Percentiles rank a stretch among this genome's conserved stretches.
Conservation (phyloP, 2,113 vertebrate species). For the Leuciscus idus region DNA sequence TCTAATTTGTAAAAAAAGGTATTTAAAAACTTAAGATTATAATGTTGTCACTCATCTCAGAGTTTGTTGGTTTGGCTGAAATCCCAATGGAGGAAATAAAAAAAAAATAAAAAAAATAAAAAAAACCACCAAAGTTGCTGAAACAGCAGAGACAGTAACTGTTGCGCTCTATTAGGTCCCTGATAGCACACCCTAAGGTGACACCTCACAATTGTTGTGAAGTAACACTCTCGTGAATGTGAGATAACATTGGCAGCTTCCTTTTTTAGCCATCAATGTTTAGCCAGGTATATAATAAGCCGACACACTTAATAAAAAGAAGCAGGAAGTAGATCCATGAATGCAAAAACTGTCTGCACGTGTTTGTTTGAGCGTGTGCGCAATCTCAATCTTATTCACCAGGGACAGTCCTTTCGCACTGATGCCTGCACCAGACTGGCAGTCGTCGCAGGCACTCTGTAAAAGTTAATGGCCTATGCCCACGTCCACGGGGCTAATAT, state of each 20-base stretch:
- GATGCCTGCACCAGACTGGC: slow-evolving; percentile 54
- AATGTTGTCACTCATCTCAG: background rate
- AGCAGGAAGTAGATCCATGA: background rate
- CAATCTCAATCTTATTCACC: background rate
- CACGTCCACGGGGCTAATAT: slow-evolving; percentile 50
- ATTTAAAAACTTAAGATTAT: background rate
- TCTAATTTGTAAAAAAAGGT: background rate
- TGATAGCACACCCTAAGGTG: background rate
- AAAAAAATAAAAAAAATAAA: background rate
- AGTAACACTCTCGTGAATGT: background rate
- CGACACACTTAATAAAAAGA: background rate
- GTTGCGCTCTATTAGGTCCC: background rate
- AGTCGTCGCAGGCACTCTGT: slow-evolving; percentile 56
- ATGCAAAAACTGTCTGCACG: background rate
- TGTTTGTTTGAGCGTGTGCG: background rate
- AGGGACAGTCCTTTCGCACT: slow-evolving; percentile 29
- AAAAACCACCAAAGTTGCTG: background rate
- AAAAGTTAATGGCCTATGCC: slow-evolving; percentile 65
- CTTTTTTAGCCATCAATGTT: slow-evolving; percentile 9
- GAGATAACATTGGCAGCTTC: background rate
- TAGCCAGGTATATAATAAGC: slow-evolving; percentile 23
- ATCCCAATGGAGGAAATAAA: background rate
- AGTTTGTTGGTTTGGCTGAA: background rate
- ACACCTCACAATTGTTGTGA: background rate
- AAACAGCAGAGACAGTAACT: background rate